Conservation (phyloP, 1,140 invertebrate genomes). For the Dendroctonus ponderosae region DNA sequence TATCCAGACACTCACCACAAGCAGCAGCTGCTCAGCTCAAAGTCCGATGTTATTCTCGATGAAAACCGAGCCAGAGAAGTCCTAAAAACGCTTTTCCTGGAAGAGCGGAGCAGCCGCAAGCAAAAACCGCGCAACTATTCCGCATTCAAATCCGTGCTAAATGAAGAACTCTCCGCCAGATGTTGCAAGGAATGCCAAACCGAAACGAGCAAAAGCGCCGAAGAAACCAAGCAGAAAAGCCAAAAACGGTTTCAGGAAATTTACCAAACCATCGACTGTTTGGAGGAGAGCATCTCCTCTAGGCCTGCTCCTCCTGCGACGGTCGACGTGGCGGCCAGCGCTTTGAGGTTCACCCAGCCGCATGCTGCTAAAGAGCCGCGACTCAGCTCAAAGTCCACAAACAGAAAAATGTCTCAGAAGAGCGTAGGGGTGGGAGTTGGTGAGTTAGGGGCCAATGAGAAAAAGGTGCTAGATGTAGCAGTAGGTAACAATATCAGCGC, state of each 20-base stretch:
- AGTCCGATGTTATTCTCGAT: conserved; percentile 17
- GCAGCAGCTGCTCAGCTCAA: conserved; percentile 4
- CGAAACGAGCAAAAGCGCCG: neutral
- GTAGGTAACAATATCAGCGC: neutral
- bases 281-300: conserved; percentile 8
- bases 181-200: conserved; percentile 11
- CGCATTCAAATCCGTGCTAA: conserved; percentile 1
- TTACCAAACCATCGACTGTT: conserved; percentile 8
- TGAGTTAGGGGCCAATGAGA: neutral
- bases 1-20: neutral
- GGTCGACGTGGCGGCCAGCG: neutral
- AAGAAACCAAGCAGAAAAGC: neutral
- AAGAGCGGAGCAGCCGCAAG: neutral
- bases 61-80: conserved; percentile 1
- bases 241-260: conserved; percentile 17
- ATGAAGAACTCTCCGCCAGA: neutral
- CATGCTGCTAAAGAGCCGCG: neutral
- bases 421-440: neutral
- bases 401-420: neutral
- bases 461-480: neutral
- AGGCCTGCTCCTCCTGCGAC: neutral
- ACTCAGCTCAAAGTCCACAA: neutral
- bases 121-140: neutral
- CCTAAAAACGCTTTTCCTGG: conserved; percentile 7
- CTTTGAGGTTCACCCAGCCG: too few species aligned